Percentiles rank a stretch among this genome's conserved stretches.
phyloP scores from a whole-genome alignment of 2,888 invertebrate species.

The Zhengitettix transpicula region DNA sequence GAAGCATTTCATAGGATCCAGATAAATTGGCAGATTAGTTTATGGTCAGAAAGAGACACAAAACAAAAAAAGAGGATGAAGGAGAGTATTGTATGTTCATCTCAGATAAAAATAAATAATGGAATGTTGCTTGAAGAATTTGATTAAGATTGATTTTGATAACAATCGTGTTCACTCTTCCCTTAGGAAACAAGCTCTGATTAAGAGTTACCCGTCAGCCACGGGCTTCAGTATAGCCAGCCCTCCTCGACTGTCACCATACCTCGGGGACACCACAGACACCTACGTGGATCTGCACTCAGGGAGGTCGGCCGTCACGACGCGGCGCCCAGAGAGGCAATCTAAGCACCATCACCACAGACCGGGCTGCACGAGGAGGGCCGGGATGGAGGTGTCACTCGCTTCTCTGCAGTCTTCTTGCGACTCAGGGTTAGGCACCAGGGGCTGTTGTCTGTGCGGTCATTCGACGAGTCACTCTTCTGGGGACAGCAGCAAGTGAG shows the following conservation, averaged over 20 bases:
- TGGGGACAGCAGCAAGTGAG: conserved; percentile 56
- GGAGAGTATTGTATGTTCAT: too few relatives aligned
- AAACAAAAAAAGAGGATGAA: too few relatives aligned
- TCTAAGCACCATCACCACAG: conserved; percentile 15
- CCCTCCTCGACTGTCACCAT: neutral
- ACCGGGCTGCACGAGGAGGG: conserved; percentile 10
- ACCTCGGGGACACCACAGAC: conserved; percentile 19
- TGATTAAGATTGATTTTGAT: too few relatives aligned
- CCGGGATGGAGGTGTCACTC: conserved; percentile 48
- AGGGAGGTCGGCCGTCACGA: conserved; percentile 12
- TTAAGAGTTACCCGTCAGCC: neutral
- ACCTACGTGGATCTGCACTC: conserved; percentile 17
- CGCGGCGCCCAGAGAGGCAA: conserved; percentile 10
- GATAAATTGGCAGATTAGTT: too few relatives aligned
- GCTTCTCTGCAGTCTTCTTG: conserved; percentile 67
- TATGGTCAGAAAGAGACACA: too few relatives aligned
- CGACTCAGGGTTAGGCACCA: conserved; percentile 58
- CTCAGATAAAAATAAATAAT: too few relatives aligned
- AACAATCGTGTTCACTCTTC: too few relatives aligned
- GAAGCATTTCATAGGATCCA: too few relatives aligned
- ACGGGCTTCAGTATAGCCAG: too few relatives aligned
- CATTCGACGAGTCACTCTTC: conserved; percentile 48
- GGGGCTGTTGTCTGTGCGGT: conserved; percentile 42
- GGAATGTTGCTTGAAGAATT: too few relatives aligned
- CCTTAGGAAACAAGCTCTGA: too few relatives aligned